Evolutionary conservation across 2,797 vertebrate species (phyloP).

Genomic region (Tadarida brasiliensis): DNA sequence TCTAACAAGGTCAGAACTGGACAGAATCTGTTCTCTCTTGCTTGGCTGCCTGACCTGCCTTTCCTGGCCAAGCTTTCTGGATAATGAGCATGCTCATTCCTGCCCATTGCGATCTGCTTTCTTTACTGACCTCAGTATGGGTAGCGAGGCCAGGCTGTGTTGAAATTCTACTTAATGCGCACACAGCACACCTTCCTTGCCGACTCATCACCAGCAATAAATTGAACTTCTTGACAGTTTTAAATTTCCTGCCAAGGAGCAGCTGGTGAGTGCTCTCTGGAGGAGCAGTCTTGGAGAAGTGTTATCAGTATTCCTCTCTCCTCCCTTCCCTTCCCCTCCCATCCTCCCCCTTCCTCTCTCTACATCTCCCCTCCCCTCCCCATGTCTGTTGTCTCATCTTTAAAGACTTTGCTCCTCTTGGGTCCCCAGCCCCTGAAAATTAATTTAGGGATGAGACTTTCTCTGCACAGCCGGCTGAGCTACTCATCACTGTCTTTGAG

Average conservation of each 20-base stretch:
- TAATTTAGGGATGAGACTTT: constrained; percentile 64
- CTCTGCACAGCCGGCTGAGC: constrained; percentile 6
- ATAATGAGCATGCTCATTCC: neutral
- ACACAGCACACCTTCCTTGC: constrained; percentile 2
- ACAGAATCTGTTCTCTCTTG: neutral
- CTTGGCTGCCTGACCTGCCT: neutral
- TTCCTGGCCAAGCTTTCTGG: neutral
- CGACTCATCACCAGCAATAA: constrained; percentile 70
- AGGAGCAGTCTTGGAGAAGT: constrained; percentile 68
- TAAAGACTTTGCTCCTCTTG: constrained; percentile 10
- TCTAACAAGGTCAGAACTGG: neutral
- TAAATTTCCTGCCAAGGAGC: constrained; percentile 75
- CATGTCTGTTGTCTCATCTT: neutral
- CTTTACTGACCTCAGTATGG: neutral
- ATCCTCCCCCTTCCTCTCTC: neutral
- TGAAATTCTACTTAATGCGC: constrained; percentile 55
- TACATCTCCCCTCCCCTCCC: neutral
- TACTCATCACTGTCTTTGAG: constrained; percentile 66
- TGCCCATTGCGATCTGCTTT: constrained; percentile 1
- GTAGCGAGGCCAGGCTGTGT: neutral
- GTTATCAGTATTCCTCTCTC: constrained; percentile 15
- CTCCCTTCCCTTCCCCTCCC: accelerated
- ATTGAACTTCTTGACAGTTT: constrained; percentile 78
- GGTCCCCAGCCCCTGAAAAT: constrained; percentile 53
- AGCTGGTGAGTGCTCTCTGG: constrained; percentile 69